phyloP scores from a whole-genome alignment of 2,888 invertebrate species.

The Fragum sueziense region DNA sequence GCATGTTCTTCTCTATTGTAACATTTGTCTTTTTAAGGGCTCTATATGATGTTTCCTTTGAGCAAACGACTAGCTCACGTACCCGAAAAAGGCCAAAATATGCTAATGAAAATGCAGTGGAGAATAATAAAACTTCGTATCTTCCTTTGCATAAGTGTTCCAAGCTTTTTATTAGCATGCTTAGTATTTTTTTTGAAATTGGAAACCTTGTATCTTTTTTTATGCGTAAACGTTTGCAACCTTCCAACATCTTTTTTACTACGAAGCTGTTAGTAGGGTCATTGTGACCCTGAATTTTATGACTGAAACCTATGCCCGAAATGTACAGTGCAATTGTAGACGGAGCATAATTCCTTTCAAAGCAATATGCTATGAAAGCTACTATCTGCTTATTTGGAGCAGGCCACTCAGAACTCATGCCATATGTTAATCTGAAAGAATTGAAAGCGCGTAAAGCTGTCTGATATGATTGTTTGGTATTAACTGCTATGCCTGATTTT shows the following conservation, averaged over 20 bases:
- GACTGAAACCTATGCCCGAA: slow-evolving; percentile 33
- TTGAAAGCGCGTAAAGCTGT: background rate
- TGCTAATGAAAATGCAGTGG: slow-evolving; percentile 24
- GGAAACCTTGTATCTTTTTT: slow-evolving; percentile 20
- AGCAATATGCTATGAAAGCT: slow-evolving; percentile 36
- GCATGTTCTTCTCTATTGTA: background rate
- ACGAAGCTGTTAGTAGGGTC: slow-evolving; percentile 27
- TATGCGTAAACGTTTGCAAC: slow-evolving; percentile 22
- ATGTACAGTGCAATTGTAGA: slow-evolving; percentile 33
- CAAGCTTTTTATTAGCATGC: background rate
- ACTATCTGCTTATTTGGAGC: slow-evolving; percentile 9
- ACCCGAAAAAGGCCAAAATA: slow-evolving; percentile 45
- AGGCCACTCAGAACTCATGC: slow-evolving; percentile 13
- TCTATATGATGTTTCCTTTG: background rate
- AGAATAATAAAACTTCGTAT: slow-evolving; percentile 34
- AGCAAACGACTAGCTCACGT: slow-evolving; percentile 34
- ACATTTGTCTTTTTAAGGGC: slow-evolving; percentile 5
- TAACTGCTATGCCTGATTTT: slow-evolving; percentile 8
- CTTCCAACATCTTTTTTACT: slow-evolving; percentile 38
- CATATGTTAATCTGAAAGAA: background rate
- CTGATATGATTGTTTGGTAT: slow-evolving; percentile 16
- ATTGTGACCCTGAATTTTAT: slow-evolving; percentile 14
- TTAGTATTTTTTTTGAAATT: slow-evolving; percentile 7
- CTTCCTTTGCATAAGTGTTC: background rate
- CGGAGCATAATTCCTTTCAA: slow-evolving; percentile 35